These are phyloP conservation scores for Tetramorium bicarinatum DNA, from an alignment of 2,888 invertebrate genomes.

Conservation along the genomic window DNA sequence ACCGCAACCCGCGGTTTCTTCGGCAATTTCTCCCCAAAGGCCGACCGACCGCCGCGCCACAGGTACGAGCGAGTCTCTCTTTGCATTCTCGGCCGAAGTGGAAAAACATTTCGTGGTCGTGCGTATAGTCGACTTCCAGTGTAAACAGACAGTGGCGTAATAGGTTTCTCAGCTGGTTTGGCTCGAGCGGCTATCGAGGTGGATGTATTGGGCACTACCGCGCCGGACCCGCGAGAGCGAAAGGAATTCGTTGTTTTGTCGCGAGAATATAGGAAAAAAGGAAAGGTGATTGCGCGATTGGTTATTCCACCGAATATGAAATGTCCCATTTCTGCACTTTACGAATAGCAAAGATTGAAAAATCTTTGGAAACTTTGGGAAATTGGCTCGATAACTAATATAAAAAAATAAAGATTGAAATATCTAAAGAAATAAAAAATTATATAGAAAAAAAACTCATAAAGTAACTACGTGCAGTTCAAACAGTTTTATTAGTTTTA, in stretches of 20 bases:
- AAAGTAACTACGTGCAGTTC: background rate
- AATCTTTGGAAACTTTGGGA: background rate
- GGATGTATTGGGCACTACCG: conserved; percentile 75
- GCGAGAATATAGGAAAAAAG: conserved; percentile 82
- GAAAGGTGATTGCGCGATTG: conserved; percentile 82
- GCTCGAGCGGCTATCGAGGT: conserved; percentile 85
- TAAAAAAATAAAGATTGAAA: background rate
- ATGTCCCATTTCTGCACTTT: background rate
- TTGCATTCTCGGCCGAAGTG: conserved; percentile 63
- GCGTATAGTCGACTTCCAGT: conserved; percentile 80
- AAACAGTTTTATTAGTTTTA: background rate
- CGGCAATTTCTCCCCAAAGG: conserved; percentile 50
- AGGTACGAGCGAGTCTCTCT: conserved; percentile 56
- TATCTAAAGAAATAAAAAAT: background rate
- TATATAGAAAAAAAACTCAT: background rate
- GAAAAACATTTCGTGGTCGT: conserved; percentile 73
- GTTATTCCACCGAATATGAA: conserved; percentile 71
- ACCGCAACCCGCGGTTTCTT: conserved; percentile 50
- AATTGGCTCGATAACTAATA: background rate
- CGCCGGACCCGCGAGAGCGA: conserved; percentile 79
- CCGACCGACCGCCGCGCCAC: conserved; percentile 26
- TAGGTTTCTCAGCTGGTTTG: conserved; percentile 81
- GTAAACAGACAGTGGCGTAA: conserved; percentile 84
- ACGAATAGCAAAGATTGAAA: background rate
- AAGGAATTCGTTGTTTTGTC: conserved; percentile 84